Base-by-base conservation (phyloP, 2,113 vertebrate species). In the Tylochromis polylepis region DNA sequence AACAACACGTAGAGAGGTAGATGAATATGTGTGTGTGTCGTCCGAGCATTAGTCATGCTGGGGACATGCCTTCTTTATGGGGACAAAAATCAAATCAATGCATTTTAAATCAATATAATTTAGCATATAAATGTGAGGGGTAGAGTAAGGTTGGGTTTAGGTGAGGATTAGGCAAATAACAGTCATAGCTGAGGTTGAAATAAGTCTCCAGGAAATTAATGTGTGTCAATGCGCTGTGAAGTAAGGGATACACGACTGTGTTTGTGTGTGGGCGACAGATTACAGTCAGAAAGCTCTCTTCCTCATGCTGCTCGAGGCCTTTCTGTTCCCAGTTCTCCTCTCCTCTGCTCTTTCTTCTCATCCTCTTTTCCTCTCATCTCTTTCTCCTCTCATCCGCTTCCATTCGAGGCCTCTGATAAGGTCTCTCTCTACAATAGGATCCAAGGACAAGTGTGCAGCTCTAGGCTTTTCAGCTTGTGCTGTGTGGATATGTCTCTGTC, bases 251-350 rank as follows among this genome's bases (percentile, higher is more conserved):
- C 72, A 77, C 16, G 1, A 20, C 46, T 77, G 27, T 77, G 70
- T 77, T 77, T 85, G 49, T 88, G 85, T 84, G 95, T 95, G 94
- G 95, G 95, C 92, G 94, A 93, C 87, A 92, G 90, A 96, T 96
- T 93, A 92, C 94, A 95, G 94, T 91, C 90, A 92, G 91, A 94
- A 92, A 91, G 87, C 88, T 93, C 90, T 93, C 87, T 94, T 93
- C 91, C 91, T 95, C 95, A 94, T 56, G 89, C 88, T 86, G 95
- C 95, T 95, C 79, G 85, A 92, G 95, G 95, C 94, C 90, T 94
- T 90, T 92, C 92, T 93, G 90, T 93, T 95, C 91, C 89, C 90
- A 83, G 83, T 57, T 91, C 91, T 91, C 91, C 79, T 91, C 87
- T 92, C 88, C 87, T 92, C 79, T 90, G 90, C 90, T 92, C 93